phyloP scores from a whole-genome alignment of 1,140 invertebrate species.

The Drosophila kepulauana region DNA sequence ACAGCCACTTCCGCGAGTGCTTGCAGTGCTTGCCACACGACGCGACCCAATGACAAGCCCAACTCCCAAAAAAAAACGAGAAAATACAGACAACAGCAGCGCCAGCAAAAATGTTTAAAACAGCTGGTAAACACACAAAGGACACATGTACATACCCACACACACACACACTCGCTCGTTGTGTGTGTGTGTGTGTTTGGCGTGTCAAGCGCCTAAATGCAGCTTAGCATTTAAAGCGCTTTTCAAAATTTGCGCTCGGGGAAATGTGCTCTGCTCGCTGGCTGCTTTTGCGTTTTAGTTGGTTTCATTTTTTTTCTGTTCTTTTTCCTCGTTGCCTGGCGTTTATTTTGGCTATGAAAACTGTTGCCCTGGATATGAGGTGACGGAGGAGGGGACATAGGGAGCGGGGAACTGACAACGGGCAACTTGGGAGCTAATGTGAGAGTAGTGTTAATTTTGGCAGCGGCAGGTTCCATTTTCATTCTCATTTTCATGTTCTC shows the following conservation, averaged over 20 bases:
- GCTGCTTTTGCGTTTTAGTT: conserved; percentile 43
- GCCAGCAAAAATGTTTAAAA: conserved; percentile 73
- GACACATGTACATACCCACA: conserved; percentile 11
- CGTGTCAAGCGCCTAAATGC: conserved; percentile 64
- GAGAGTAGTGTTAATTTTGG: conserved; percentile 62
- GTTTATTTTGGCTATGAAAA: conserved; percentile 66
- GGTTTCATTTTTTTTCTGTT: conserved; percentile 29
- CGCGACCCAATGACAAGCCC: conserved; percentile 3
- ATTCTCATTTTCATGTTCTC: conserved; percentile 38
- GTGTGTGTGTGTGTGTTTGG: conserved; percentile 19
- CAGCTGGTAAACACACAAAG: conserved; percentile 73
- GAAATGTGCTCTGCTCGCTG: conserved; percentile 50
- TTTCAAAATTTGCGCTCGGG: conserved; percentile 68
- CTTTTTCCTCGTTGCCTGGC: conserved; percentile 41
- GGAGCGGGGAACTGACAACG: not conserved
- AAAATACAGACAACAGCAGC: conserved; percentile 48
- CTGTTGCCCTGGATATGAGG: conserved; percentile 40
- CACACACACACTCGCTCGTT: not conserved
- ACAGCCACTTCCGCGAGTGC: conserved; percentile 73
- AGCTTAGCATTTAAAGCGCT: conserved; percentile 80
- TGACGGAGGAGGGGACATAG: not conserved
- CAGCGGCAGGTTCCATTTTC: conserved; percentile 66
- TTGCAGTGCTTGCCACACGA: conserved; percentile 42
- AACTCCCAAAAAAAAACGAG: conserved; percentile 24
- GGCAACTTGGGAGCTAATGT: conserved; percentile 45